Conservation (phyloP, 2,797 vertebrate genomes). For the Nannoperca obscura region DNA sequence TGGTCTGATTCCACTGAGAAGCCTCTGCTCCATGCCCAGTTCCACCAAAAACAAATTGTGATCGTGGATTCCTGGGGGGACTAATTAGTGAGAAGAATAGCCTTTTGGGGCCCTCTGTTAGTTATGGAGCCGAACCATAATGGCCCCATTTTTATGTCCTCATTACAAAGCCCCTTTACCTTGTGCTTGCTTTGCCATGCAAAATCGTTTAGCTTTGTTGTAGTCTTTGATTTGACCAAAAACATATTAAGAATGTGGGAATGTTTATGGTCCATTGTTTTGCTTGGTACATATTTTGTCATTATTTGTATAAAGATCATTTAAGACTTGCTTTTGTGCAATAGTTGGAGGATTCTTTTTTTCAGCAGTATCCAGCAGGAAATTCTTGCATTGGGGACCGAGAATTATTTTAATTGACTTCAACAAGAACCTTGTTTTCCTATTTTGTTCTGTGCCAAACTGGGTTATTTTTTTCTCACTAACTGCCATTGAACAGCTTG, state of each 20-base stretch:
- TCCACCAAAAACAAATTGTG: constrained; percentile 59
- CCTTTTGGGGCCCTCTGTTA: constrained; percentile 75
- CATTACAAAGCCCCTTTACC: constrained; percentile 60
- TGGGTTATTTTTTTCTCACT: background rate
- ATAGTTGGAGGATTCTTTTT: background rate
- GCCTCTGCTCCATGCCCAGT: constrained; percentile 42
- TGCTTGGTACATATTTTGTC: background rate
- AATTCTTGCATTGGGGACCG: background rate
- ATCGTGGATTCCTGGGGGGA: constrained; percentile 76
- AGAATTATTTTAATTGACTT: constrained; percentile 31
- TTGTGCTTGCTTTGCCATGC: constrained; percentile 35
- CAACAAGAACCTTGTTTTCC: constrained; percentile 1
- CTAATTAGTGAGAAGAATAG: constrained; percentile 82
- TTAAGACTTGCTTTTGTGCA: background rate
- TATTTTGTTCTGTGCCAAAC: background rate
- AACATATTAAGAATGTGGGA: constrained; percentile 15
- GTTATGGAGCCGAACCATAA: constrained; percentile 72
- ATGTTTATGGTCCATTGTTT: constrained; percentile 14
- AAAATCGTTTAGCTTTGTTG: constrained; percentile 43
- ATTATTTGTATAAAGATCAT: background rate
- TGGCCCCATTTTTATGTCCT: constrained; percentile 75
- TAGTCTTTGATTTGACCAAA: constrained; percentile 49
- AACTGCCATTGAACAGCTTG: background rate
- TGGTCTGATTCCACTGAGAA: constrained; percentile 57
- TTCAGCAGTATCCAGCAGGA: background rate